Base-by-base conservation (phyloP, 1,140 invertebrate genomes). In the Rhyacophila brunnea region DNA sequence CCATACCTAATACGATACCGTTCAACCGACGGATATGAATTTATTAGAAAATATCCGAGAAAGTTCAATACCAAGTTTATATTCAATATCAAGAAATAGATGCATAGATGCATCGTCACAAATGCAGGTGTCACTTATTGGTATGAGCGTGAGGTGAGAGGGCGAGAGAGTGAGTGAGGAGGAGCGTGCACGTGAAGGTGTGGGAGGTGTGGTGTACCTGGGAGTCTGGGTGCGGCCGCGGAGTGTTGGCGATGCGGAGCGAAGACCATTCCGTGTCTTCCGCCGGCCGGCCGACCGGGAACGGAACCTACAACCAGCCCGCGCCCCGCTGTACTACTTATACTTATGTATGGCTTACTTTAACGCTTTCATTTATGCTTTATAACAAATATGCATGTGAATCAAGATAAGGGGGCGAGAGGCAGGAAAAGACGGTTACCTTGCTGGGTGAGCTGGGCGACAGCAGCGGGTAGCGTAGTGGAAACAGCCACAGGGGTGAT, bases 211-310 rank as follows among this genome's bases (percentile, higher is more conserved):
- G 73, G 69, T 23, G 73, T 78, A 71, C 75, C 72, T 73, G 78
- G 70, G 70, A 77, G 72, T 70, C 73, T 68, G 62, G 77, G 77
- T 67, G 78, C 73, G 61, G 76, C 72, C 64, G 78, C 75, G 70
- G 81, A 74, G 70, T 77, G 75, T 70, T 74, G 55, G 40, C 64
- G 59, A 45, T 62, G 64, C 14, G 64, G 55, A 18, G 79, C 82
- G 81, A 85, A 84, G 65, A 85, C 82, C 83, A 85, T 85, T 72
- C 83, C 83, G 76, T 85, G 83, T 70, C 83, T 80, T 77, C 83
- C 83, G 68, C 83, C 84, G 75, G 80, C 77, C 77, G 80, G 80
- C 78, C 81, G 83, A 75, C 82, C 83, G 72, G 82, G 81, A 79
- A 84, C 74, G 74, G 83, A 81, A 79, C 82, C 83, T 85, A 79